Conservation (phyloP, 2,113 vertebrate species). For the Clarias batrachus region DNA sequence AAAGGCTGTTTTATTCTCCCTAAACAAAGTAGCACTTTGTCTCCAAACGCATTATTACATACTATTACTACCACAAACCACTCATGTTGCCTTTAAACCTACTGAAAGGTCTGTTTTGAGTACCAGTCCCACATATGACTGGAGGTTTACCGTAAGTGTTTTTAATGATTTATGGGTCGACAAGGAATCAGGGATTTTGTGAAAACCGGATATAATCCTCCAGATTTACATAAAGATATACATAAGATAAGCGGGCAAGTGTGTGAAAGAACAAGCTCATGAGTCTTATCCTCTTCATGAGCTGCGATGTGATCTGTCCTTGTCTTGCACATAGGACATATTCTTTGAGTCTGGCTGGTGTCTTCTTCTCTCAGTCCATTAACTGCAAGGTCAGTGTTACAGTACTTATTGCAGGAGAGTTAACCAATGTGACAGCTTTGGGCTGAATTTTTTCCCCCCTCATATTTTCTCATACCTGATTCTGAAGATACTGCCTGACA, state of each 20-base stretch:
- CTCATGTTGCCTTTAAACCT: background rate
- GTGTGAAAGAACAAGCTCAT: background rate
- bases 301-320: background rate
- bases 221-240: background rate
- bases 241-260: background rate
- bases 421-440: background rate
- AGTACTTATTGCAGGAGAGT: background rate
- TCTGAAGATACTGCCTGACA: background rate
- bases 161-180: background rate
- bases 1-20: background rate
- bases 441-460: background rate
- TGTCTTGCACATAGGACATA: background rate
- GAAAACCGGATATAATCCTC: background rate
- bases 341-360: background rate
- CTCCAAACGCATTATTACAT: background rate
- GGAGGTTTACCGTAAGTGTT: background rate
- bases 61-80: background rate
- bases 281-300: background rate
- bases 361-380: background rate
- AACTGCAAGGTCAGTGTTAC: background rate
- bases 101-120: background rate
- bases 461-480: background rate
- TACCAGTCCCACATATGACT: background rate
- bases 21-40: background rate
- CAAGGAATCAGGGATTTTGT: background rate